Evolutionary conservation across 2,888 invertebrate species (phyloP), one percentile per base, ranked within the genome.

Genomic region (Disparrhopalites patrizii): DNA sequence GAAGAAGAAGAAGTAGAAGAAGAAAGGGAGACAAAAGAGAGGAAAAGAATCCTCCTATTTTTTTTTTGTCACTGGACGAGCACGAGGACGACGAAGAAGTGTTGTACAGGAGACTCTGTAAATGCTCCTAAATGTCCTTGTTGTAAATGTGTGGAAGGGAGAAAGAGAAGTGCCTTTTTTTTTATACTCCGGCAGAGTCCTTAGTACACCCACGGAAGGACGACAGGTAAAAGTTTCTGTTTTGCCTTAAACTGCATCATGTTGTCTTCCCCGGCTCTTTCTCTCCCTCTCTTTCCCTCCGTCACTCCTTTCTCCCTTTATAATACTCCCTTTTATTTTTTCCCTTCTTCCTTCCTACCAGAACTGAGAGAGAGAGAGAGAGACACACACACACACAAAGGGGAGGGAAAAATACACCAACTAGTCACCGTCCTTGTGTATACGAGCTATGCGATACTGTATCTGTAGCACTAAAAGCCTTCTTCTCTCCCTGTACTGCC

Each of bases 401-500:
- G n/a, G n/a, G n/a, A n/a, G 66, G 62, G 63, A 63, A 64, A 66
- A 70, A 68, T 57, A 64, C 68, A 66, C 62, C 61, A 66, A 70
- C 66, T 68, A 67, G 66, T 43, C 36, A 38, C 56, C 56, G 56
- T 31, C 40, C 54, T 63, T 63, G 62, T n/a, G n/a, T 62, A 62
- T 62, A 52, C 62, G 54, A 62, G 62, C 54, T 62, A 47, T 30
- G 52, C 13, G 23, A 18, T 56, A 33, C 27, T 50, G 50, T 47
- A 50, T 61, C 58, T 43, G 18, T n/a, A n/a, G n/a, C n/a, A n/a
- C n/a, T n/a, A n/a, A n/a, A n/a, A n/a, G n/a, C n/a, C n/a, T n/a
- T n/a, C n/a, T n/a, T n/a, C n/a, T n/a, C n/a, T n/a, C n/a, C n/a
- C n/a, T n/a, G n/a, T n/a, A n/a, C n/a, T n/a, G n/a, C n/a, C n/a